Conservation (phyloP, 2,113 vertebrate genomes). For the Astur gentilis region DNA sequence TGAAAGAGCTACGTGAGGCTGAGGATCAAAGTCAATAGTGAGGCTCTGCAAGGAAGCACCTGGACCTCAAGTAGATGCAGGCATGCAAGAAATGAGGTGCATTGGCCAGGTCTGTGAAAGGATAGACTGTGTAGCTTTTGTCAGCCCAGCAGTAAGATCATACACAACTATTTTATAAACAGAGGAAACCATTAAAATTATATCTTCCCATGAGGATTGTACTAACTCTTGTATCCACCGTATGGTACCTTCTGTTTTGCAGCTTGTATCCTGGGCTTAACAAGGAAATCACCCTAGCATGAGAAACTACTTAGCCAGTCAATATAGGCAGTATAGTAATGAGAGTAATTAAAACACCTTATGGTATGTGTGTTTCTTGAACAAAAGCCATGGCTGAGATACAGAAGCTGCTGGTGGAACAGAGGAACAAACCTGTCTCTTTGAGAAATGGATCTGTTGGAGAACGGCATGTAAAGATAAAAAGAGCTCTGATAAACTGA, state of each 20-base stretch:
- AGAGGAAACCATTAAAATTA: not conserved
- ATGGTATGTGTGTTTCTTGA: not conserved
- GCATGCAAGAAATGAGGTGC: not conserved
- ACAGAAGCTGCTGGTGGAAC: not conserved
- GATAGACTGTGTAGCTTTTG: not conserved
- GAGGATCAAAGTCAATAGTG: not conserved
- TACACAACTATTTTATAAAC: not conserved
- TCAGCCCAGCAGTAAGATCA: not conserved
- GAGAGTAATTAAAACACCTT: slow-evolving; percentile 36
- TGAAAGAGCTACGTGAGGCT: not conserved
- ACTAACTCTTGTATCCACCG: not conserved
- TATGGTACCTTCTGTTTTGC: not conserved
- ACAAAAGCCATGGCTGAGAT: not conserved
- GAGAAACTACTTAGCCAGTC: not conserved
- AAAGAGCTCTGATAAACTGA: not conserved
- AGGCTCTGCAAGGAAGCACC: not conserved
- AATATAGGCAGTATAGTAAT: not conserved
- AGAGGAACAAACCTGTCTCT: not conserved
- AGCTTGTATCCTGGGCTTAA: not conserved
- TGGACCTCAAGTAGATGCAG: not conserved
- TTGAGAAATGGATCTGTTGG: not conserved
- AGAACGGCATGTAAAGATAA: not conserved
- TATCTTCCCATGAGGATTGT: not conserved
- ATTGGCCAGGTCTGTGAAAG: not conserved
- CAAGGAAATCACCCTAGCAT: not conserved